phyloP scores from a whole-genome alignment of 1,140 invertebrate species.

The Polypedilum pembai region DNA sequence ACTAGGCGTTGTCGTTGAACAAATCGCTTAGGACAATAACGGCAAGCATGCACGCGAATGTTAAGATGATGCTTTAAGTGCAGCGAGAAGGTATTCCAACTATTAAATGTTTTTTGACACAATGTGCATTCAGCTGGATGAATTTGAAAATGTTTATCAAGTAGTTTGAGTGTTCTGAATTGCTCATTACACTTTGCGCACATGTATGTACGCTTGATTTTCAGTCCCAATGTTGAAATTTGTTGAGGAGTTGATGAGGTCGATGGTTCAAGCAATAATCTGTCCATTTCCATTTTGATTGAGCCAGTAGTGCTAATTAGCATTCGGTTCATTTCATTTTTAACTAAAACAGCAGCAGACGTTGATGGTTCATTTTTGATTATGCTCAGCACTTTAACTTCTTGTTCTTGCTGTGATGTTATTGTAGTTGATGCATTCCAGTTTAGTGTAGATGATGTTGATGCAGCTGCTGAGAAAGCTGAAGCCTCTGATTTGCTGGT shows the following conservation, averaged over 20 bases:
- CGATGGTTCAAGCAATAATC: neutral
- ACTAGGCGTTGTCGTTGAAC: conserved; percentile 66
- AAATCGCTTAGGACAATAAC: conserved; percentile 73
- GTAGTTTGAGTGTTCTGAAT: conserved; percentile 45
- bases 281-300: conserved; percentile 25
- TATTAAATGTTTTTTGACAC: conserved; percentile 69
- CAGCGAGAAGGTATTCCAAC: conserved; percentile 61
- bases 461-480: neutral
- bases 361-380: conserved; percentile 23
- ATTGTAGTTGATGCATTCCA: neutral
- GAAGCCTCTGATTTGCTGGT: conserved; percentile 22
- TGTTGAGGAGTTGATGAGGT: conserved; percentile 5
- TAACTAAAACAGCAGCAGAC: conserved; percentile 3
- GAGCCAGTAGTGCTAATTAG: neutral
- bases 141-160: conserved; percentile 62
- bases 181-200: conserved; percentile 53
- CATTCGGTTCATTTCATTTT: conserved; percentile 20
- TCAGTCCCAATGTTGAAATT: neutral
- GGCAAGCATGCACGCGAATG: conserved; percentile 56
- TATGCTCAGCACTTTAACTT: conserved; percentile 14
- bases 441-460: neutral
- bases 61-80: conserved; percentile 71
- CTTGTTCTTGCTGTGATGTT: conserved; percentile 15
- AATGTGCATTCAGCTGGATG: conserved; percentile 71
- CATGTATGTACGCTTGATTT: conserved; percentile 35